Base-by-base conservation (phyloP, 2,888 invertebrate species). In the Drosophila eohydei region DNA sequence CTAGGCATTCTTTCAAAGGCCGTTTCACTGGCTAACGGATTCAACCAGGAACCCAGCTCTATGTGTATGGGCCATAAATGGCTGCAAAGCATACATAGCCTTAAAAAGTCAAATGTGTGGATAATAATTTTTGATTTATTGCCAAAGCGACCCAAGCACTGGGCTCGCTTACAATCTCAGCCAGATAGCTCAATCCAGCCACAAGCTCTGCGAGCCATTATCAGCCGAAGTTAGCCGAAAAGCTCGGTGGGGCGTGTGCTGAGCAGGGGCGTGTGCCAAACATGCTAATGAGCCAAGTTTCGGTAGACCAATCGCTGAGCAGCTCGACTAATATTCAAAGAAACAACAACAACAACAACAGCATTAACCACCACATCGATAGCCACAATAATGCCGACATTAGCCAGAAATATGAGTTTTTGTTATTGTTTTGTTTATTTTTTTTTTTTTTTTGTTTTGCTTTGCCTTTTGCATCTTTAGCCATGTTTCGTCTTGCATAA, bases 51-150 rank as follows among this genome's bases (percentile, higher is more conserved):
- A 90, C 80, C 65, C 30, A 60, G 44, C 26, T 32, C 32, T 40
- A 48, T 44, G 58, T 52, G 34, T 41, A 40, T 52, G 21, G 40
- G 62, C 86, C 88, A 79, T 85, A 89, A 84, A 88, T 84, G 83
- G 88, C 56, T 71, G 65, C 66, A 83, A 73, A 78, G 72, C 75
- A 78, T 72, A 74, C 61, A 55, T 54, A 73, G 87, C 90, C 90
- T 89, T 90, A 86, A 87, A 90, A 62, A 85, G 88, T 71, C 89
- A 83, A 85, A 90, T 84, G 82, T 76, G 76, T 71, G 89, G 90
- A 85, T 90, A 85, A 90, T 90, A 89, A 86, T 86, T 89, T 89
- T 89, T 86, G 85, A 86, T 86, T 86, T 90, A 86, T 86, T 89
- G 89, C 81, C 72, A 65, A 60, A 67, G 85, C 69, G 43, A 64